Evolutionary conservation across 2,113 vertebrate genomes (phyloP), one percentile per base, ranked within the genome.

Genomic region (Epinephelus moara): DNA sequence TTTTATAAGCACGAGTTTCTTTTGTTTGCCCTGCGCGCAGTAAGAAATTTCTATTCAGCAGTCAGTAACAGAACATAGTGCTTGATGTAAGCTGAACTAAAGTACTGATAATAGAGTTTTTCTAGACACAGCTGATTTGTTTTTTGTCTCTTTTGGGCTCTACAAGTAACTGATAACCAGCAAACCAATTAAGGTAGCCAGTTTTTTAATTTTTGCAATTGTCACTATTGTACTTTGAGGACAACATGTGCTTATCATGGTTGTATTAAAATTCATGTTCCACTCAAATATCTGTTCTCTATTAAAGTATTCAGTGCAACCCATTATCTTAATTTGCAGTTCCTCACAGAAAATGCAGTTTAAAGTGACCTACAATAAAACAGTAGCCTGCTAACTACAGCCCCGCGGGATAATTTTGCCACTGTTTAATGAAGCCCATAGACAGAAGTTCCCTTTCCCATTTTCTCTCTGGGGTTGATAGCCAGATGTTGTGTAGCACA

Each of bases 401-500:
- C 62, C 67, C 80, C n/a, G 53, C 5, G 10, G 86, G 70, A 80
- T 73, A 11, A 62, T 81, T 63, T 70, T 59, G 53, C 75, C 23
- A 64, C 56, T 66, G 74, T 86, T 80, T 84, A 85, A 83, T 91
- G 80, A 90, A 67, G 80, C 84, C 69, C 21, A 49, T 40, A 72
- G 62, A 83, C 84, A 85, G 80, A 88, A 50, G 63, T 63, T 71
- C 56, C 30, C 40, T 45, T 47, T 69, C 55, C 82, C 47, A 30
- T 85, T 82, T 74, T 80, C 66, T 89, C 80, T 85, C 68, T 74
- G 81, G 83, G 80, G n/a, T 86, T 75, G 30, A 75, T 59, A 82
- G 69, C 84, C 91, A 93, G 85, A 90, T 90, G 86, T 83, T 91
- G 63, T 78, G 80, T 70, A 57, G 60, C 66, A 80, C 79, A 78